phyloP scores from a whole-genome alignment of 2,797 vertebrate genomes.

The Rhabdomys pumilio region DNA sequence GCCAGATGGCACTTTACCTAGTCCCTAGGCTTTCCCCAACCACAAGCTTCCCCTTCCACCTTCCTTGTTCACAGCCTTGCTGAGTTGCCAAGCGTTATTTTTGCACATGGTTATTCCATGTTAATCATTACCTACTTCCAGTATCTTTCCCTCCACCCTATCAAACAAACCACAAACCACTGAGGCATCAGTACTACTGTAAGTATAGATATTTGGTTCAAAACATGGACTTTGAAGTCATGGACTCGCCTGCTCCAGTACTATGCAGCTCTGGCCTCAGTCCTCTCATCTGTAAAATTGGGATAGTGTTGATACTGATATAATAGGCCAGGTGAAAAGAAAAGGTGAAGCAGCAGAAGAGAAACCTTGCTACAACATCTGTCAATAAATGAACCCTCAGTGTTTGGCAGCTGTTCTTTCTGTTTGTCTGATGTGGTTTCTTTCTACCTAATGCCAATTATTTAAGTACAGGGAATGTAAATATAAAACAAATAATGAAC shows the following conservation, averaged over 20 bases:
- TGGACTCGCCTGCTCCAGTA: not conserved
- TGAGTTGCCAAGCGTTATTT: not conserved
- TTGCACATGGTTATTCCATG: slow-evolving; percentile 20
- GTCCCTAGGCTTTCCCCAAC: not conserved
- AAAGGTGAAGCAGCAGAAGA: not conserved
- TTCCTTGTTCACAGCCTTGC: not conserved
- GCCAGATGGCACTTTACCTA: not conserved
- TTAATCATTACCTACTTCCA: slow-evolving; percentile 76
- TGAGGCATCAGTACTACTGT: slow-evolving; percentile 65
- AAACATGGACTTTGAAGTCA: slow-evolving; percentile 75
- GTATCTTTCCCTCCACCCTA: slow-evolving; percentile 50
- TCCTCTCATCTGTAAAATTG: slow-evolving; percentile 6
- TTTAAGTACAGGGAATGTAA: not conserved
- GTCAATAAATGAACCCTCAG: not conserved
- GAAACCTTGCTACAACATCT: not conserved
- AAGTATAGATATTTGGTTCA: slow-evolving; percentile 64
- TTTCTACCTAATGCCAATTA: not conserved
- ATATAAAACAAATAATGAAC: not conserved
- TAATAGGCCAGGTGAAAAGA: slow-evolving; percentile 20
- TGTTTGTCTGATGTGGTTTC: not conserved
- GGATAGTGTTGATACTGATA: not conserved
- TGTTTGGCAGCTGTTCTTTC: not conserved
- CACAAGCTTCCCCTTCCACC: not conserved
- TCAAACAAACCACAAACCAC: slow-evolving; percentile 34
- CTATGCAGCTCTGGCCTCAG: not conserved